Base-by-base conservation (phyloP, 2,888 invertebrate species). In the Drosophila stalkeri region DNA sequence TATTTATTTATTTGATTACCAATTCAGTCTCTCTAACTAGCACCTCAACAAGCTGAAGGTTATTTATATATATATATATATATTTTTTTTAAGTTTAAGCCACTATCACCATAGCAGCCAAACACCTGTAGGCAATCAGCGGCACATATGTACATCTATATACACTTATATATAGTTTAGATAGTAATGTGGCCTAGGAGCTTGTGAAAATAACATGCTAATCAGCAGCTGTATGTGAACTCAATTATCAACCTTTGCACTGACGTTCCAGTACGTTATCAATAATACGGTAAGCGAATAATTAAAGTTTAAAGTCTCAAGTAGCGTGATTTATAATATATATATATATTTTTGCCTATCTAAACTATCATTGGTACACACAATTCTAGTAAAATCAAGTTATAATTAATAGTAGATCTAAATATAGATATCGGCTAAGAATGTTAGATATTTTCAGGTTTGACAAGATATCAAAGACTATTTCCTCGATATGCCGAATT, bases 181-280 rank as follows among this genome's bases (percentile, higher is more conserved):
- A 66, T 54, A 69, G 39, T 33, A 11, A 39, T 44, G n/a, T 51
- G 12, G 39, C 23, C 9, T 62, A 52, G 52, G 52, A 20, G 23
- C 44, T 20, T 54, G 18, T 54, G 39, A 31, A 27, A 49, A 51
- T 27, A 43, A 44, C 49, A 60, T 66, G 77, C 73, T 75, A 77
- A 75, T 75, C 77, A 77, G 44, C 56, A 55, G 37, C 47, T 59
- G 31, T 44, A 56, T 54, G 60, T 52, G 46, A 62, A 77, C 65
- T 77, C 33, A 71, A 76, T 75, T 66, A 56, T 65, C 63, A 67
- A 77, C 63, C 72, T 72, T 72, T 77, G 77, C 66, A 64, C 74
- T 67, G 68, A 51, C 67, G 69, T 39, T 46, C 18, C 23, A 52
- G 39, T 18, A 61, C 33, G 43, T 75, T 75, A 75, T 75, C 64